These are phyloP conservation scores for Acyrthosiphon pisum DNA, from an alignment of 1,140 invertebrate species.

Conservation along the genomic window DNA sequence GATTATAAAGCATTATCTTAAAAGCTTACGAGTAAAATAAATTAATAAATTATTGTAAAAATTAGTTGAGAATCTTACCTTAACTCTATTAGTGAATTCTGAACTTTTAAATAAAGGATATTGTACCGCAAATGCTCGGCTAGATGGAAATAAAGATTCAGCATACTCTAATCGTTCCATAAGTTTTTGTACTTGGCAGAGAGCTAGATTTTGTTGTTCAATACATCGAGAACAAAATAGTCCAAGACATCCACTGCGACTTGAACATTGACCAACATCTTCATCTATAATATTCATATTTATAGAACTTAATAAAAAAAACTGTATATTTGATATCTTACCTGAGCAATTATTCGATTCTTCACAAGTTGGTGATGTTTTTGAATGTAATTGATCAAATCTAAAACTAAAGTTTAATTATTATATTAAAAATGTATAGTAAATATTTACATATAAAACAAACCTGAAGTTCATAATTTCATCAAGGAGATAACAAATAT, in stretches of 20 bases:
- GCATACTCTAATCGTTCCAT: conserved; percentile 77
- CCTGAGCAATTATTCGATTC: neutral
- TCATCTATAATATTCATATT: conserved; percentile 29
- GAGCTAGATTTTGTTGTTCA: conserved; percentile 73
- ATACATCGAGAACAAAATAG: conserved; percentile 75
- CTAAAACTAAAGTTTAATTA: conserved; percentile 35
- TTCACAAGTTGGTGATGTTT: neutral
- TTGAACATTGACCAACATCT: conserved; percentile 29
- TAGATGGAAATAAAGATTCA: conserved; percentile 83
- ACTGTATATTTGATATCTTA: neutral
- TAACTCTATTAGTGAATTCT: conserved; percentile 73
- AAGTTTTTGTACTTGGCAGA: conserved; percentile 76
- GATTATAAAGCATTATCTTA: neutral
- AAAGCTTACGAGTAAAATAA: neutral
- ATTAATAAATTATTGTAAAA: neutral
- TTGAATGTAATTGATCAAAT: conserved; percentile 9
- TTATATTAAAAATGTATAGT: neutral
- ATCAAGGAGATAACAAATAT: conserved; percentile 73
- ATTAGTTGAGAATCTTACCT: conserved; percentile 62
- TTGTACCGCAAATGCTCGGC: conserved; percentile 76
- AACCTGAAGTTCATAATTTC: conserved; percentile 81
- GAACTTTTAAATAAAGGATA: conserved; percentile 75
- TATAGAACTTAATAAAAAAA: neutral
- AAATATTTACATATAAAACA: neutral
- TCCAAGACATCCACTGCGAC: conserved; percentile 69